These are phyloP conservation scores for Seriola rivoliana DNA, from an alignment of 2,113 vertebrate species.

Conservation along the genomic window DNA sequence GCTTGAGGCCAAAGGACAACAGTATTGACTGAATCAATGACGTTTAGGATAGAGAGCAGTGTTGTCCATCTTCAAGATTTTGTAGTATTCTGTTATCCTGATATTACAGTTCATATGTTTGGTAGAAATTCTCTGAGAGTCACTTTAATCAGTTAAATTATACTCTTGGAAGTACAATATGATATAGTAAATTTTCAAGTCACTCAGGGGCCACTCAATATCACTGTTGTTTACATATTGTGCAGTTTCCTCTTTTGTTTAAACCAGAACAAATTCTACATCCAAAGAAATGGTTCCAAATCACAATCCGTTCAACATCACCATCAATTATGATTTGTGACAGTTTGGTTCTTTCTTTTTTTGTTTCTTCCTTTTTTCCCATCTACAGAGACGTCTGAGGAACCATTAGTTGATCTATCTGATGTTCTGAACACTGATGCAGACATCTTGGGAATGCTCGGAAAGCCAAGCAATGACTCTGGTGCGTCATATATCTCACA, in stretches of 20 bases:
- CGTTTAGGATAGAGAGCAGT: background rate
- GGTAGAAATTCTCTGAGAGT: background rate
- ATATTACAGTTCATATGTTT: background rate
- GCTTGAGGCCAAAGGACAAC: background rate
- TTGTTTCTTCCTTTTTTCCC: constrained; percentile 55
- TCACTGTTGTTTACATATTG: background rate
- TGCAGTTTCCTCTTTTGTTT: constrained; percentile 6
- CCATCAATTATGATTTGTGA: constrained; percentile 78
- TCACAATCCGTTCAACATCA: constrained; percentile 66
- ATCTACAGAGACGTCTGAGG: constrained; percentile 88
- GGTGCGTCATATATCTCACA: constrained; percentile 85
- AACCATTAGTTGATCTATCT: constrained; percentile 94
- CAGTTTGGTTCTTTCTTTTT: constrained; percentile 62
- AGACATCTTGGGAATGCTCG: constrained; percentile 97
- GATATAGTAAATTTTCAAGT: background rate
- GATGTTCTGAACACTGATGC: constrained; percentile 96
- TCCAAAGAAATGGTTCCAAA: constrained; percentile 49
- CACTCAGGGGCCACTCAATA: background rate
- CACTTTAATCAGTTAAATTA: background rate
- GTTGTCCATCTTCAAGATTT: background rate
- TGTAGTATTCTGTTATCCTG: background rate
- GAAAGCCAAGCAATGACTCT: constrained; percentile 92
- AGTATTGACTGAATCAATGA: background rate
- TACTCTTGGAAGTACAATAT: background rate
- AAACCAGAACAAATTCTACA: constrained; percentile 2